Evolutionary conservation across 2,113 vertebrate species (phyloP), one percentile per base, ranked within the genome.

Genomic region (Sylvietta virens): DNA sequence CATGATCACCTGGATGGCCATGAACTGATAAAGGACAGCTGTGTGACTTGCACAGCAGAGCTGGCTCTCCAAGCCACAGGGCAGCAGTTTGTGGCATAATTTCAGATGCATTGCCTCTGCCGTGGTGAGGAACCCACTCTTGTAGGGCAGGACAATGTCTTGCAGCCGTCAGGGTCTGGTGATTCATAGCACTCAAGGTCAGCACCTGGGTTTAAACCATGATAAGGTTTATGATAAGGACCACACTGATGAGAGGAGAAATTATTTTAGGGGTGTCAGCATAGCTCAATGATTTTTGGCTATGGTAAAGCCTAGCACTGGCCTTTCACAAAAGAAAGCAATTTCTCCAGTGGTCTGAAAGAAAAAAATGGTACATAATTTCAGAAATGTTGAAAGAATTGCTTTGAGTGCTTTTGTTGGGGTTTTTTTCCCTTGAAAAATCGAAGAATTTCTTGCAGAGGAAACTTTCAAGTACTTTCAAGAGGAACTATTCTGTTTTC

Each of bases 111-210:
- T 16, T 62, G 33, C 30, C 37, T 72, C 66, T 82, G 31, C 33
- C 31, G 22, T 1, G 4, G 31, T 30, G n/a, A 65, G 11, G n/a
- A 85, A 72, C 14, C 27, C 1, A 1, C 13, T 60, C n/a, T 20
- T 45, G 40, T 80, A 33, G 26, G 37, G 57, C 42, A 57, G 42
- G 28, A 44, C 39, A 7, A 5, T 45, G 21, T 76, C 23, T 69
- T 0, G 0, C 31, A 57, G 62, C 24, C 27, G 9, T 42, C 1
- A 0, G 9, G 7, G 8, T 60, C 57, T 82, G 57, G 45, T 73
- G 23, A 57, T 74, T 13, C 3, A 1, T 4, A 71, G 30, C 17
- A 88, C n/a, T 17, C 48, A 19, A 57, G 53, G 40, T 48, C 73
- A 89, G 61, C 48, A 61, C 9, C 28, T 60, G 54, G 28, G 42